A percentile compares a stretch with the other conserved stretches of the same genome.
Conservation (phyloP, 2,113 vertebrate species). For the Melanerpes aurifrons region DNA sequence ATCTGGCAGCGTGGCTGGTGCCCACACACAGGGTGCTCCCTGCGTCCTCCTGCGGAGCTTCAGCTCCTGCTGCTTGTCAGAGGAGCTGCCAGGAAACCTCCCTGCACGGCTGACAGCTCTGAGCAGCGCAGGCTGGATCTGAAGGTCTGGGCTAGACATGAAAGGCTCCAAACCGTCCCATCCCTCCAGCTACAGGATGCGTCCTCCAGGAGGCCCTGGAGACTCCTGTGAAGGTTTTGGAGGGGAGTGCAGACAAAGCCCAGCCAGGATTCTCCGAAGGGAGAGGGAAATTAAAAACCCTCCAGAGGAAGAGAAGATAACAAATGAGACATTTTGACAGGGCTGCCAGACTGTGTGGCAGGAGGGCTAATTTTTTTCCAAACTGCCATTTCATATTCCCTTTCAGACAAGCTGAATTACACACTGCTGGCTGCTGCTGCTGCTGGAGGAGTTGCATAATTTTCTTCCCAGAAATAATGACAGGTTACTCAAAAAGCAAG, state of each 20-base stretch:
- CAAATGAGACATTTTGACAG: conserved; percentile 43
- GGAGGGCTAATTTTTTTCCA: conserved; percentile 51
- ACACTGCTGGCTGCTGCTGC: conserved; percentile 38
- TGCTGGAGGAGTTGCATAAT: conserved; percentile 29
- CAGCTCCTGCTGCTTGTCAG: not conserved
- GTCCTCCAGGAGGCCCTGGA: not conserved
- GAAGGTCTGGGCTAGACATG: not conserved
- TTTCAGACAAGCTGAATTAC: conserved; percentile 59
- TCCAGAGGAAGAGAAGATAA: not conserved
- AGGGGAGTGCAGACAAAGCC: not conserved
- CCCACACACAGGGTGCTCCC: not conserved
- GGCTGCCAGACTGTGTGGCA: conserved; percentile 48
- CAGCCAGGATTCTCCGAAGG: not conserved
- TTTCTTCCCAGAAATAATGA: conserved; percentile 53
- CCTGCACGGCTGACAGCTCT: not conserved
- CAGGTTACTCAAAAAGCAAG: conserved; percentile 47
- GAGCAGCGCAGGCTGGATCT: not conserved
- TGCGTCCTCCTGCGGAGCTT: rapidly evolving
- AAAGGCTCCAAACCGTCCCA: rapidly evolving
- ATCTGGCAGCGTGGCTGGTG: rapidly evolving
- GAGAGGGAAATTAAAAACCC: not conserved
- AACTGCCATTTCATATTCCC: conserved; percentile 55
- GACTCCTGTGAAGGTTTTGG: not conserved
- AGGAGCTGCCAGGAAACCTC: not conserved
- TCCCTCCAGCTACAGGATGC: not conserved